A percentile compares a stretch with the other conserved stretches of the same genome.
These are phyloP conservation scores for Drosophila aff. DNA, from an alignment of 1,140 invertebrate species.

Conservation along the genomic window DNA sequence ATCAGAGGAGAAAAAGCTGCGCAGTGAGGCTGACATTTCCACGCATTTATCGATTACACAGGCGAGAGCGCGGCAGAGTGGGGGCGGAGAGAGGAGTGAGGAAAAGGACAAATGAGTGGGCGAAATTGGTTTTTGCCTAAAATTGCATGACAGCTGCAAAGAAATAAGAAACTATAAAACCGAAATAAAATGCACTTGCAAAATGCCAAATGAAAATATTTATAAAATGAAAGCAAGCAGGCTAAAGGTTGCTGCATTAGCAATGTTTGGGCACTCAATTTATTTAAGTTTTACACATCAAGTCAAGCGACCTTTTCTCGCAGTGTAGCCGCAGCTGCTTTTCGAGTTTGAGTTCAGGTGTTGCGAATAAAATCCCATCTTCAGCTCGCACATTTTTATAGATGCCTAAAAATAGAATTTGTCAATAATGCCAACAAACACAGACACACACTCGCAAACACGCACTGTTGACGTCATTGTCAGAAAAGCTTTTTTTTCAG, in stretches of 20 bases:
- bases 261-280: neutral
- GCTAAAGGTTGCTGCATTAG: no score
- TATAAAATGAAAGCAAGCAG: neutral
- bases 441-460: slow-evolving; percentile 36
- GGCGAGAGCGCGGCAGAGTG: slow-evolving; percentile 6
- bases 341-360: slow-evolving; percentile 48
- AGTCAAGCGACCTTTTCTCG: slow-evolving; percentile 20
- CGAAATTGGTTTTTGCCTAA: slow-evolving; percentile 32
- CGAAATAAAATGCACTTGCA: neutral
- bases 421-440: slow-evolving; percentile 69
- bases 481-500: slow-evolving; percentile 52
- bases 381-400: slow-evolving; percentile 46
- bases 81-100: neutral
- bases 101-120: slow-evolving; percentile 25
- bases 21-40: slow-evolving; percentile 72
- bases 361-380: slow-evolving; percentile 63
- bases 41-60: slow-evolving; percentile 76
- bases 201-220: neutral
- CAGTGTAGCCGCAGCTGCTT: slow-evolving; percentile 54
- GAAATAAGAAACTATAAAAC: neutral
- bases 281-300: no score
- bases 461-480: slow-evolving; percentile 80
- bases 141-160: slow-evolving; percentile 13
- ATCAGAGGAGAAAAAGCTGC: slow-evolving; percentile 79
- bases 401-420: slow-evolving; percentile 75